phyloP scores from a whole-genome alignment of 2,888 invertebrate genomes.

The Globia sparganii region DNA sequence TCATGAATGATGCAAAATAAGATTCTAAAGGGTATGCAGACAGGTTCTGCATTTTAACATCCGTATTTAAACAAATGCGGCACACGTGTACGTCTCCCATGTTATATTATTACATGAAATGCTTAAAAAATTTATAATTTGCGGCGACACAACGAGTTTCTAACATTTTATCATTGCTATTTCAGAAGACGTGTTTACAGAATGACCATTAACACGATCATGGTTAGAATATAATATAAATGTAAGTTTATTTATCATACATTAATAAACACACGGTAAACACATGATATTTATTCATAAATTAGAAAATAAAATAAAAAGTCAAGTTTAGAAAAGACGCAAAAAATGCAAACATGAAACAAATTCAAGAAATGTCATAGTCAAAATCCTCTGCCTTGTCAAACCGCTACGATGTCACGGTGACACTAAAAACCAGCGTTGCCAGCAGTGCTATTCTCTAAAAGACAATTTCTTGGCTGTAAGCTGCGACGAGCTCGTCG shows the following conservation, averaged over 20 bases:
- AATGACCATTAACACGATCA: not conserved
- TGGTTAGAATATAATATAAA: not conserved
- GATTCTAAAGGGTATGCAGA: conserved; percentile 75
- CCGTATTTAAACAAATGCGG: conserved; percentile 81
- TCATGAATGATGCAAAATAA: conserved; percentile 77
- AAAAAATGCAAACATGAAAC: conserved; percentile 16
- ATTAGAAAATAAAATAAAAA: not conserved
- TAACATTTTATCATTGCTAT: not conserved
- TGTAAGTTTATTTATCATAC: not conserved
- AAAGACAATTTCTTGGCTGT: too few species aligned
- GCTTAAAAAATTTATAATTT: conserved; percentile 65
- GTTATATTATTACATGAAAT: conserved; percentile 28
- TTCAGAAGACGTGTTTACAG: not conserved
- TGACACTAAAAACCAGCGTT: too few species aligned
- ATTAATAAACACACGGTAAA: conserved; percentile 5
- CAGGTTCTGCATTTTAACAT: conserved; percentile 80
- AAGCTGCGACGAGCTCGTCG: too few species aligned
- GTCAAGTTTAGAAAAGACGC: not conserved
- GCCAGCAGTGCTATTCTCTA: too few species aligned
- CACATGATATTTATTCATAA: conserved; percentile 38
- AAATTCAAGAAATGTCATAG: conserved; percentile 20
- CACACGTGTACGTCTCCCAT: conserved; percentile 84
- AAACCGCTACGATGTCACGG: not conserved
- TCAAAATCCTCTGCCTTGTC: not conserved
- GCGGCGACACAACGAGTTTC: conserved; percentile 75